Base-by-base conservation (phyloP, 2,888 invertebrate species). In the Troides helena region DNA sequence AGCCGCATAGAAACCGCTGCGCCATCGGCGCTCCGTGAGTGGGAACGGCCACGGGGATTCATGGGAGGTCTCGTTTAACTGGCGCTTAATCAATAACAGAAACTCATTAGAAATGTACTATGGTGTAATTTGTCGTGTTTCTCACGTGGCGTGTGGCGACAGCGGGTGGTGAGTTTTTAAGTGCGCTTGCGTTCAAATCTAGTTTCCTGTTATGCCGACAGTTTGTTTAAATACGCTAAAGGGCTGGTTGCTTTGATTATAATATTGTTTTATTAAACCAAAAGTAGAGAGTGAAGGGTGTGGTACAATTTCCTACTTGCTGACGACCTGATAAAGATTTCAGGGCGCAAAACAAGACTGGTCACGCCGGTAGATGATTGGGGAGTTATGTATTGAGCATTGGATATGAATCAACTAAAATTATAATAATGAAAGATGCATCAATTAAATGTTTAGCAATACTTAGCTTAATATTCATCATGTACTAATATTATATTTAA, bases 81-180 rank as follows among this genome's bases (percentile, higher is more conserved):
- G 73, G 74, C 12, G 60, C 70, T 72, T 58, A 67, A 70, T 70
- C 70, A 69, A 76, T 74, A 74, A 72, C 69, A 74, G 69, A 70
- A 72, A 76, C 75, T 75, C 74, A 77, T 82, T 81, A 80, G 71
- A 72, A 71, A 73, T 71, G 75, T 77, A 78, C 77, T 77, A 75
- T 75, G 69, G 67, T 72, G 79, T 84, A 85, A 88, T 85, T 83
- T 86, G 87, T 87, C 78, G 78, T 72, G 72, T 83, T 85, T 87
- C 84, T 84, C 84, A 81, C 84, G 72, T 82, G 76, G 62, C 73
- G 80, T 74, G 79, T 78, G 71, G 73, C 77, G 74, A 62, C 84
- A 72, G 77, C 83, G 81, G 85, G 85, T 78, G 85, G 84, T 77
- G 63, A 30, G 65, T 57, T 65, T 72, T 71, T 72, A 67, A 72